phyloP scores from a whole-genome alignment of 2,797 vertebrate species.

The Bothrops alternatus region DNA sequence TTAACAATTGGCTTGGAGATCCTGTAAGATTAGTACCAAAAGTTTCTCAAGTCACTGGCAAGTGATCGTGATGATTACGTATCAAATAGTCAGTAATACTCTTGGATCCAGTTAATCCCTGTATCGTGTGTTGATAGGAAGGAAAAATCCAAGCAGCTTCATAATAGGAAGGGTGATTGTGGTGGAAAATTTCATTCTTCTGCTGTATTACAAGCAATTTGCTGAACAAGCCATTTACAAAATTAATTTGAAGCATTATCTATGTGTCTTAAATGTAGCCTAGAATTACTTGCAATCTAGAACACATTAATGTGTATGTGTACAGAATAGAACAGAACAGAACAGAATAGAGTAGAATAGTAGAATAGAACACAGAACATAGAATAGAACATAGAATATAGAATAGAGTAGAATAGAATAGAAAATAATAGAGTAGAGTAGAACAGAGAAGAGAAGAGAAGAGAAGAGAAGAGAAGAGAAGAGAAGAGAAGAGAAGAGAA shows the following conservation, averaged over 20 bases:
- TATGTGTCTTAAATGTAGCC: not conserved
- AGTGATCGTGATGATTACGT: conserved; percentile 34
- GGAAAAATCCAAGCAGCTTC: not conserved
- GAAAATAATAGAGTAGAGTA: too few species aligned
- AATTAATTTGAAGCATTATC: not conserved
- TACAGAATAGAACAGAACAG: too few species aligned
- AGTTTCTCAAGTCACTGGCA: conserved; percentile 40
- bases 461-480: too few species aligned
- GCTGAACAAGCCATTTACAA: not conserved
- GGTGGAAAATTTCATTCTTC: not conserved
- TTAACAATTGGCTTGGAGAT: conserved; percentile 35
- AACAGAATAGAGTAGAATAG: too few species aligned
- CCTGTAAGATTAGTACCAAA: conserved; percentile 33
- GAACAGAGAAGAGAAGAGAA: too few species aligned
- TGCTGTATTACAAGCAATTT: rapidly evolving
- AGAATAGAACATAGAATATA: too few species aligned
- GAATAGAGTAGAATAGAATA: too few species aligned
- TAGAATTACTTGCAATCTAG: not conserved
- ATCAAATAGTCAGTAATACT: conserved; percentile 13
- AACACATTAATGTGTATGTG: not conserved
- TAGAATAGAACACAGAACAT: too few species aligned
- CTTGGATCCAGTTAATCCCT: conserved; percentile 20
- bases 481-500: too few species aligned
- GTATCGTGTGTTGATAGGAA: not conserved
- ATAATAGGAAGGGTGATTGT: not conserved